These are phyloP conservation scores for Diploptera punctata DNA, from an alignment of 2,888 invertebrate genomes.

Conservation along the genomic window DNA sequence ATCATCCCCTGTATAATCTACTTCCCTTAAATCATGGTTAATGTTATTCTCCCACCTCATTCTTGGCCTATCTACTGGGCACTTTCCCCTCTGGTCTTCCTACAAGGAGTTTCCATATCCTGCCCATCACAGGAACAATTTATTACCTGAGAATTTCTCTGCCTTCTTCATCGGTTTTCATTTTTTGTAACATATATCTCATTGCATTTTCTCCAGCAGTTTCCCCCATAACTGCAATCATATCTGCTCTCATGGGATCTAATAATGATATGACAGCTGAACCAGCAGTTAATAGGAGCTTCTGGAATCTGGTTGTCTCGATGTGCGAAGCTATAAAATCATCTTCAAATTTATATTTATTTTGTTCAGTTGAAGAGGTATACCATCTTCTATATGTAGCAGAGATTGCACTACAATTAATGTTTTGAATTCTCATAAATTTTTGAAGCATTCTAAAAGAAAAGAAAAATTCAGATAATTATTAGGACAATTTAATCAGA, in stretches of 20 bases:
- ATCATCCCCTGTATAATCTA: too few relatives aligned
- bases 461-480: too few relatives aligned
- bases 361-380: neutral
- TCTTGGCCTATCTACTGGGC: too few relatives aligned
- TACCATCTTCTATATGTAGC: neutral
- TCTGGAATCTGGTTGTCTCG: conserved; percentile 74
- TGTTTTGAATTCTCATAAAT: neutral
- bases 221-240: conserved; percentile 95
- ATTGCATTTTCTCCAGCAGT: conserved; percentile 80
- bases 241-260: conserved; percentile 83
- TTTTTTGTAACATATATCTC: conserved; percentile 71
- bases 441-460: conserved; percentile 16
- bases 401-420: neutral
- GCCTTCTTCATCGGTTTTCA: conserved; percentile 82
- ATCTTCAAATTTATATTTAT: conserved; percentile 57
- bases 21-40: too few relatives aligned
- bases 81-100: too few relatives aligned
- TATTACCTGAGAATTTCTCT: conserved; percentile 62
- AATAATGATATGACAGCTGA: conserved; percentile 84
- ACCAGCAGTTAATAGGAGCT: conserved; percentile 77
- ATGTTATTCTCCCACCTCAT: too few relatives aligned
- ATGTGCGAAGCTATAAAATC: conserved; percentile 71
- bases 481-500: too few relatives aligned
- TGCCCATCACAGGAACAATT: neutral
- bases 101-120: too few relatives aligned